Conservation (phyloP, 2,888 invertebrate genomes). For the Trachelus troglodyta region DNA sequence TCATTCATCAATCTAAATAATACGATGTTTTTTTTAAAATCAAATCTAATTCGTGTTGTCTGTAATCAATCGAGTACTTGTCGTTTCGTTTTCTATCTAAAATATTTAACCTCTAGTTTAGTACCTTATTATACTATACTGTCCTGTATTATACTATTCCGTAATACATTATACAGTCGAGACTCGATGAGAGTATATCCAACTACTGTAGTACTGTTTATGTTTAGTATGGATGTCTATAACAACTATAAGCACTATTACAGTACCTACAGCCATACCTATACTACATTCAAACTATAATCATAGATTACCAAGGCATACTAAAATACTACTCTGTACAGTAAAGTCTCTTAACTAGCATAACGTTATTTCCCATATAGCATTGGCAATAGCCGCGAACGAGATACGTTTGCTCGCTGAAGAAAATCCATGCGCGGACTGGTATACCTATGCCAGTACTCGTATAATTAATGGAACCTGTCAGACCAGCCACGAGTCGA, state of each 20-base stretch:
- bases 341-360: not conserved
- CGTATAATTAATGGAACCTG: not conserved
- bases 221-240: not conserved
- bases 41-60: not conserved
- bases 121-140: not conserved
- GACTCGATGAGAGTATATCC: not conserved
- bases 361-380: not conserved
- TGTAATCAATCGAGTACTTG: no score
- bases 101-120: not conserved
- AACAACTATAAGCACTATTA: not conserved
- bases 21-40: not conserved
- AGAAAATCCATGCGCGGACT: not conserved
- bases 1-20: not conserved
- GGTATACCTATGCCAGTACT: not conserved
- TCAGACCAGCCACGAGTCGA: not conserved
- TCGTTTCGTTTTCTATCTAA: no score
- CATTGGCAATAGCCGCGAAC: not conserved
- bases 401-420: not conserved
- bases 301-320: not conserved
- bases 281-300: not conserved
- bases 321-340: not conserved
- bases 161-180: not conserved
- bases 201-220: not conserved
- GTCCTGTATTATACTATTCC: no score
- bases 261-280: not conserved